phyloP scores from a whole-genome alignment of 37 sponge, comb jelly and placozoan genomes.

The Oscarella lobularis region DNA sequence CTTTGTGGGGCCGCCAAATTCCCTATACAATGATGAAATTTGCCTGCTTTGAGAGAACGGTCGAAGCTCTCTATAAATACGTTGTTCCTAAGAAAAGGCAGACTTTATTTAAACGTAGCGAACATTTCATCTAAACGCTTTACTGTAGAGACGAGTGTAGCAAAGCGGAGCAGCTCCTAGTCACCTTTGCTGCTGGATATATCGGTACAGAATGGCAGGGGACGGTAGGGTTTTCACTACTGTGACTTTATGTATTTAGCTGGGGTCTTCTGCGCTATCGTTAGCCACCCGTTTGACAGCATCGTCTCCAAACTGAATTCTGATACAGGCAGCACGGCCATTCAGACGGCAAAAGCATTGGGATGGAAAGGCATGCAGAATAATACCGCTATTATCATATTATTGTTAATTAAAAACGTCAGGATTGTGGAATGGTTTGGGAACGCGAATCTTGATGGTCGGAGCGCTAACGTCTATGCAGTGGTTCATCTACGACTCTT shows the following conservation, averaged over 20 bases:
- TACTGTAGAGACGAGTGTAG: constrained; percentile 35
- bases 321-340: constrained; percentile 68
- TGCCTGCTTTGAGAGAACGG: constrained; percentile 95
- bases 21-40: constrained; percentile 99
- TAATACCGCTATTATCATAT: background rate
- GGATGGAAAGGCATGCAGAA: constrained; percentile 50
- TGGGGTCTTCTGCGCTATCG: constrained; percentile 98
- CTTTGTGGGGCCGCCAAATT: constrained; percentile 96
- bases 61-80: constrained; percentile 93
- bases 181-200: constrained; percentile 96
- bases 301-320: constrained; percentile 97
- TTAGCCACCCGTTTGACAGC: constrained; percentile 92
- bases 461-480: constrained; percentile 95
- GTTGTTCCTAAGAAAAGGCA: constrained; percentile 90
- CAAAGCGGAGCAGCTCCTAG: constrained; percentile 87
- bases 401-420: background rate
- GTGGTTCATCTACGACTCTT: constrained; percentile 99
- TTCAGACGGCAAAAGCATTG: constrained; percentile 75
- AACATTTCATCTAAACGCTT: background rate
- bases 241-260: constrained; percentile 18
- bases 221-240: too few relatives aligned
- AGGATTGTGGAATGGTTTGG: constrained; percentile 97
- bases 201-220: too few relatives aligned
- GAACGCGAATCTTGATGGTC: constrained; percentile 92
- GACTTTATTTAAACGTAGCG: too few relatives aligned